Evolutionary conservation across 1,140 invertebrate species (phyloP).

Genomic region (Polypedilum vanderplanki): DNA sequence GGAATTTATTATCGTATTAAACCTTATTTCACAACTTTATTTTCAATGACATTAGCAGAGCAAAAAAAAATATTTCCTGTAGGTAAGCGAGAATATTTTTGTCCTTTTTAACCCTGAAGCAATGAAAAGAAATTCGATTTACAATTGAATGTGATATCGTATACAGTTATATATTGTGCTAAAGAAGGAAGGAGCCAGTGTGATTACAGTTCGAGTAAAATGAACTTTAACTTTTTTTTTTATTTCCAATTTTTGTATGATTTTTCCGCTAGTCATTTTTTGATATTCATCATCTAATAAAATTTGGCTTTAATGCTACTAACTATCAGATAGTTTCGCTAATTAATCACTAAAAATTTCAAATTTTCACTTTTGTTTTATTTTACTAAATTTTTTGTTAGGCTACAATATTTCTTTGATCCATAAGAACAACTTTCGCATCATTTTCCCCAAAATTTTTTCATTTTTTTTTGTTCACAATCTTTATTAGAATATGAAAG

Average conservation of each 20-base stretch:
- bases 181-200: background rate
- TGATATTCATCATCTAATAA: too few relatives aligned
- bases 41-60: too few relatives aligned
- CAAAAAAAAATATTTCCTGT: too few relatives aligned
- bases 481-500: too few relatives aligned
- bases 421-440: constrained; percentile 3
- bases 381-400: background rate
- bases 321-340: too few relatives aligned
- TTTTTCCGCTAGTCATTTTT: too few relatives aligned
- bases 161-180: background rate
- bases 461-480: too few relatives aligned
- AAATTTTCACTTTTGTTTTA: background rate
- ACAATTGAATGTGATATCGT: background rate
- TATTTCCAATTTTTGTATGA: too few relatives aligned
- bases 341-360: background rate
- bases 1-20: too few relatives aligned
- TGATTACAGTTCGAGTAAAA: background rate
- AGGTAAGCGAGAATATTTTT: background rate
- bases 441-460: too few relatives aligned
- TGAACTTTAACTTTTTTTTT: background rate
- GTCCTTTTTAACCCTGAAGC: background rate
- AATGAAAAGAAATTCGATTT: background rate
- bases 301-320: too few relatives aligned
- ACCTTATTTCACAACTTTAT: too few relatives aligned
- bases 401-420: constrained; percentile 1